Evolutionary conservation across 2,888 invertebrate genomes (phyloP).

Genomic region (Sinodicranocentrus sp.): DNA sequence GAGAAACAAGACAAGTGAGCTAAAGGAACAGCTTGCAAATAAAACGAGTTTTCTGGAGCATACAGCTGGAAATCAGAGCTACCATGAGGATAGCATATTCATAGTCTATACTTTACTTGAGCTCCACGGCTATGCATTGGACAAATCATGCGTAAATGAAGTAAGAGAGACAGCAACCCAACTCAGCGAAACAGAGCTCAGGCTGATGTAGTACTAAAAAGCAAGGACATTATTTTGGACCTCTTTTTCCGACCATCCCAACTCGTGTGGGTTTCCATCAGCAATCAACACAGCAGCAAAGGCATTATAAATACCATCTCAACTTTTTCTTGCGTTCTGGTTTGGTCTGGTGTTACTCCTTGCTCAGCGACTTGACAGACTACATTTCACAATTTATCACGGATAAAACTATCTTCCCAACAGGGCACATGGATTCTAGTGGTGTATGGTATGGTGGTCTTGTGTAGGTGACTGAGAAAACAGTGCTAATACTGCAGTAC

Average conservation of each 20-base stretch:
- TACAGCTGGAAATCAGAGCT: slow-evolving; percentile 20
- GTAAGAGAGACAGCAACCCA: neutral
- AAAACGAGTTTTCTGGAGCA: slow-evolving; percentile 47
- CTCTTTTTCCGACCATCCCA: neutral
- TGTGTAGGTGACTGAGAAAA: neutral
- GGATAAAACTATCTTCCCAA: slow-evolving; percentile 39
- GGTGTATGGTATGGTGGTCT: too few relatives aligned
- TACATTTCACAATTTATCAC: slow-evolving; percentile 1
- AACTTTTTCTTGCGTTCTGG: neutral
- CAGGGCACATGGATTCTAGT: slow-evolving; percentile 37
- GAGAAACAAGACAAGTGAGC: neutral
- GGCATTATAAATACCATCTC: neutral
- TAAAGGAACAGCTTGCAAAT: slow-evolving; percentile 62
- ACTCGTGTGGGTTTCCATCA: slow-evolving; percentile 8
- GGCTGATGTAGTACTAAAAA: neutral
- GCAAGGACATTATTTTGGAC: slow-evolving; percentile 17
- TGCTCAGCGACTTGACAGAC: neutral
- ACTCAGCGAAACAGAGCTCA: slow-evolving; percentile 3
- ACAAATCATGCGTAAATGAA: slow-evolving; percentile 65
- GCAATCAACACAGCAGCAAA: slow-evolving; percentile 26
- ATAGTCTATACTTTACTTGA: neutral
- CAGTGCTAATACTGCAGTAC: neutral
- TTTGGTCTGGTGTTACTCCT: neutral
- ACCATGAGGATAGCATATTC: neutral
- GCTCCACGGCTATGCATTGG: neutral